Conservation (phyloP, 2,113 vertebrate species). For the Onychostruthus taczanowskii region DNA sequence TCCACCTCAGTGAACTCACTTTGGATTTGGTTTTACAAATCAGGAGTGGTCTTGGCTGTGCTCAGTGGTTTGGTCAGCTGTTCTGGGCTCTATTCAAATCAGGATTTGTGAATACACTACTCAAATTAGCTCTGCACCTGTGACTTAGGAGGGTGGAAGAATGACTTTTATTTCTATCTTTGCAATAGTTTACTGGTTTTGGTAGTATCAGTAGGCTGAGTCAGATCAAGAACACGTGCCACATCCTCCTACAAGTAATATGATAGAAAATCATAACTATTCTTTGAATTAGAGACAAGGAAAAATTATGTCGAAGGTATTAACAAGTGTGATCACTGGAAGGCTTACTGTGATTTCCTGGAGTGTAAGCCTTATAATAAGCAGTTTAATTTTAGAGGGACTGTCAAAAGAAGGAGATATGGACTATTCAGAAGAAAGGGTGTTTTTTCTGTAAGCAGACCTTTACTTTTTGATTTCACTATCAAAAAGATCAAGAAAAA, state of each 20-base stretch:
- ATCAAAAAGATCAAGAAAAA: not conserved
- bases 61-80: not conserved
- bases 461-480: not conserved
- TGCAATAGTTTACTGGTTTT: not conserved
- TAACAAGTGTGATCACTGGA: not conserved
- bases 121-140: constrained; percentile 23
- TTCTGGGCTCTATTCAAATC: constrained; percentile 1
- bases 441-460: not conserved
- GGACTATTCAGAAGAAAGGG: not conserved
- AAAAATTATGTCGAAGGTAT: not conserved
- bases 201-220: not conserved
- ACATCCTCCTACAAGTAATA: not conserved
- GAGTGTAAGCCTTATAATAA: not conserved
- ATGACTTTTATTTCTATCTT: not conserved
- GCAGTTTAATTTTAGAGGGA: not conserved
- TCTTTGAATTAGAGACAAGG: not conserved
- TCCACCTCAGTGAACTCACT: not conserved
- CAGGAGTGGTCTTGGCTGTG: not conserved
- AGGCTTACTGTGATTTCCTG: not conserved
- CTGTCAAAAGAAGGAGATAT: not conserved
- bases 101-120: not conserved
- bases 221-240: not conserved
- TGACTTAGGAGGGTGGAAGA: not conserved
- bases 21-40: not conserved
- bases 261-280: not conserved